Evolutionary conservation across 2,797 vertebrate genomes (phyloP), one percentile per base, ranked within the genome.

Genomic region (Pelodytes ibericus): DNA sequence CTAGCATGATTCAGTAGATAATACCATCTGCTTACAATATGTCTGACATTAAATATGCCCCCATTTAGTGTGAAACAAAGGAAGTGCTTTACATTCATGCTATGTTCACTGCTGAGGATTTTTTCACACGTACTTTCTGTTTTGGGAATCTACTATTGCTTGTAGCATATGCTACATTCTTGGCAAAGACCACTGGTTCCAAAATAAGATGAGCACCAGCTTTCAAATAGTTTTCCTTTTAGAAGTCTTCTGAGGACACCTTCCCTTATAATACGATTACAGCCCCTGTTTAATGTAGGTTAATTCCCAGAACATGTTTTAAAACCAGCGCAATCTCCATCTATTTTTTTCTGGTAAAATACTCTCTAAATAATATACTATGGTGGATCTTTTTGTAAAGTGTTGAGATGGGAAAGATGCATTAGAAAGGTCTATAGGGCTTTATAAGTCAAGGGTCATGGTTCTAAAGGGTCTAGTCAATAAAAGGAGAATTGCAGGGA

Each of bases 81-180:
- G 5, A 33, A 41, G 26, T 58, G 39, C 29, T 22, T 59, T 57
- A 44, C 33, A 29, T 16, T 74, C 31, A 47, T n/a, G 49, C 49
- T 22, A 20, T 22, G 49, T 41, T 2, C 33, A 74, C 59, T 26
- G 30, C 62, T 56, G 36, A 56, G 39, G 31, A 25, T 22, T 13
- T 75, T 60, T 67, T 59, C 53, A 31, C 72, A 49, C 27, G 25
- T 67, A 33, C 58, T 41, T 49, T 56, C 72, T 49, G 29, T 41
- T 67, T 74, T 49, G 15, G 67, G 16, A 60, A 49, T 69, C 58
- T 75, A 36, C 58, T 76, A 56, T 53, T 64, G 74, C 66, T 63
- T 53, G 25, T 36, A 44, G 49, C 74, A 70, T 76, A 18, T 30
- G 47, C 39, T 31, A 18, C 63, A 62, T 64, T 76, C 58, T 76